phyloP scores from a whole-genome alignment of 2,113 vertebrate genomes.

The Prinia subflava region DNA sequence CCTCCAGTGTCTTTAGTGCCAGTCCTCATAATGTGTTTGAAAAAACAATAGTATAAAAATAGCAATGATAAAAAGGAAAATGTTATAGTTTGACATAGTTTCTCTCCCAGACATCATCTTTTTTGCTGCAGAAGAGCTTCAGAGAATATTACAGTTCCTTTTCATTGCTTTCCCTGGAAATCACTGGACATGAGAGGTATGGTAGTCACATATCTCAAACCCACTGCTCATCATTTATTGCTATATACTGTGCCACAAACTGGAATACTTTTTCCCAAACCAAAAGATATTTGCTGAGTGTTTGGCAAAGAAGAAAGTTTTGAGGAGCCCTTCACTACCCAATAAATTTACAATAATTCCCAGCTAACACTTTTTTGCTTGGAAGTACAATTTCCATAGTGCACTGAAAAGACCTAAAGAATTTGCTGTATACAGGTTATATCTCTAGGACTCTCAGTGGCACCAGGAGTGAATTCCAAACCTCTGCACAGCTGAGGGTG shows the following conservation, averaged over 20 bases:
- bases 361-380: not conserved
- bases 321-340: not conserved
- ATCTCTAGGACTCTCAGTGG: not conserved
- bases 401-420: not conserved
- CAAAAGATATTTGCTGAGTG: not conserved
- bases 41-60: not conserved
- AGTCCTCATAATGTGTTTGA: not conserved
- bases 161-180: not conserved
- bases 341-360: not conserved
- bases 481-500: not conserved
- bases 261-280: not conserved
- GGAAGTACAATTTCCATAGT: not conserved
- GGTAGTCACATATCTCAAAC: not conserved
- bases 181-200: not conserved
- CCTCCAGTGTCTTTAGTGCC: not conserved
- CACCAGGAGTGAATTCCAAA: not conserved
- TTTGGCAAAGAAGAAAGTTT: not conserved
- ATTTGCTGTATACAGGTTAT: not conserved
- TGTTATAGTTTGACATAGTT: not conserved
- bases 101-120: not conserved
- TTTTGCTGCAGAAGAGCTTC: not conserved
- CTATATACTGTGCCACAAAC: not conserved
- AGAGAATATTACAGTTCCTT: not conserved
- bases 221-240: not conserved
- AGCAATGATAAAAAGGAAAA: not conserved